Conservation (phyloP, 2,888 invertebrate species). For the Octonoba sinensis region DNA sequence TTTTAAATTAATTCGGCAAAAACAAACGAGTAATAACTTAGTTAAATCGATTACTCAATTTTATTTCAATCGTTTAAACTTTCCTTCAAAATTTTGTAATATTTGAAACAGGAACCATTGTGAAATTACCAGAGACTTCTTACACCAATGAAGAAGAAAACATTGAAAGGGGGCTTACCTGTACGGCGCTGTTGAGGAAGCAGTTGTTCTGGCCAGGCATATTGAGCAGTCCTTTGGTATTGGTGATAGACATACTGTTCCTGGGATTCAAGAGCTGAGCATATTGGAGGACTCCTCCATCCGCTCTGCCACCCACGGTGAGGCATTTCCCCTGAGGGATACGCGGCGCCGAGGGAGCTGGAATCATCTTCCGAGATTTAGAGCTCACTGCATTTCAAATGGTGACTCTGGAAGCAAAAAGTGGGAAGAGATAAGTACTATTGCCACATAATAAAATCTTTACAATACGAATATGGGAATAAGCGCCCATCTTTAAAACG, state of each 20-base stretch:
- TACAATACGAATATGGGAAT: too few species aligned
- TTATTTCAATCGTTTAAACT: too few species aligned
- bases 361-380: conserved; percentile 26
- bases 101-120: too few species aligned
- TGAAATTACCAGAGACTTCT: too few species aligned
- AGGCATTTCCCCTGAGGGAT: conserved; percentile 46
- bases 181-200: conserved; percentile 94
- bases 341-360: conserved; percentile 30
- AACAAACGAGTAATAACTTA: too few species aligned
- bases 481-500: too few species aligned
- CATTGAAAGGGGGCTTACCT: conserved; percentile 79
- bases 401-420: conserved; percentile 28
- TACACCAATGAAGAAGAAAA: too few species aligned
- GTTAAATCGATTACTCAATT: too few species aligned
- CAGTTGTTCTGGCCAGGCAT: conserved; percentile 96
- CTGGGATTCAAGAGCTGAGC: conserved; percentile 59
- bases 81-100: too few species aligned
- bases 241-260: conserved; percentile 70
- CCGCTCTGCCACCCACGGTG: conserved; percentile 49
- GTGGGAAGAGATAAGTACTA: neutral
- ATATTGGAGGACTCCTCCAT: conserved; percentile 50
- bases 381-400: conserved; percentile 25
- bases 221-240: conserved; percentile 88
- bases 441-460: too few species aligned
- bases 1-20: too few species aligned